Percentiles rank a stretch among this genome's conserved stretches.
Evolutionary conservation across 2,888 invertebrate genomes (phyloP).

Genomic region (Xestobium rufovillosum): DNA sequence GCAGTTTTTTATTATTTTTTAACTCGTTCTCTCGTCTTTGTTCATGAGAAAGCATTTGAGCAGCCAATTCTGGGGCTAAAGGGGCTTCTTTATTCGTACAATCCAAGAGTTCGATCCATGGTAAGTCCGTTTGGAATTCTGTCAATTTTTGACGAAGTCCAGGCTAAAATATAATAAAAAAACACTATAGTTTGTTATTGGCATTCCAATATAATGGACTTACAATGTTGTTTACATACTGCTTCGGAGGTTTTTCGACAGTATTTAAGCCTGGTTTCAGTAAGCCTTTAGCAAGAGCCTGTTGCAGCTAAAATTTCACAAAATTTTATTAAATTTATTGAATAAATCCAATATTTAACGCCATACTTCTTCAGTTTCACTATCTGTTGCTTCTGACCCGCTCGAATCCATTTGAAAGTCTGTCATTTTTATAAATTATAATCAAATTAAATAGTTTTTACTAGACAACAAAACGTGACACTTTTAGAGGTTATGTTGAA

Average conservation of each 20-base stretch:
- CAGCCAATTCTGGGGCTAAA: conserved; percentile 74
- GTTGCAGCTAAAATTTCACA: conserved; percentile 64
- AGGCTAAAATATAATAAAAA: conserved; percentile 35
- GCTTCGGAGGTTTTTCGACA: conserved; percentile 51
- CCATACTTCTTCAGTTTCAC: conserved; percentile 32
- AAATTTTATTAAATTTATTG: neutral
- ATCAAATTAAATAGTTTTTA: too few species aligned
- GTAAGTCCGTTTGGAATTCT: conserved; percentile 62
- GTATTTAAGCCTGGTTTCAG: conserved; percentile 81
- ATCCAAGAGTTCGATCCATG: conserved; percentile 85
- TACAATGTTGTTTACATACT: conserved; percentile 67
- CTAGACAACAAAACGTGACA: too few species aligned
- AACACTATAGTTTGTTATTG: neutral
- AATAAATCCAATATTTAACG: neutral
- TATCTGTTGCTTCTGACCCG: conserved; percentile 33
- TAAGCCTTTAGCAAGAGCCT: conserved; percentile 77
- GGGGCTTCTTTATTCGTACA: conserved; percentile 69
- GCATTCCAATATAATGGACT: conserved; percentile 32
- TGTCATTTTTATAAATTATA: conserved; percentile 11
- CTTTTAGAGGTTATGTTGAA: too few species aligned
- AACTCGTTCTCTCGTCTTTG: conserved; percentile 57
- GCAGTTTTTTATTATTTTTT: conserved; percentile 63
- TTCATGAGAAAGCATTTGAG: conserved; percentile 70
- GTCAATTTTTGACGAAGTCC: conserved; percentile 63
- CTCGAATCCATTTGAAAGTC: conserved; percentile 22